A percentile compares a stretch with the other conserved stretches of the same genome.
phyloP scores from a whole-genome alignment of 1,140 invertebrate species.

The Tetraneura akinire region DNA sequence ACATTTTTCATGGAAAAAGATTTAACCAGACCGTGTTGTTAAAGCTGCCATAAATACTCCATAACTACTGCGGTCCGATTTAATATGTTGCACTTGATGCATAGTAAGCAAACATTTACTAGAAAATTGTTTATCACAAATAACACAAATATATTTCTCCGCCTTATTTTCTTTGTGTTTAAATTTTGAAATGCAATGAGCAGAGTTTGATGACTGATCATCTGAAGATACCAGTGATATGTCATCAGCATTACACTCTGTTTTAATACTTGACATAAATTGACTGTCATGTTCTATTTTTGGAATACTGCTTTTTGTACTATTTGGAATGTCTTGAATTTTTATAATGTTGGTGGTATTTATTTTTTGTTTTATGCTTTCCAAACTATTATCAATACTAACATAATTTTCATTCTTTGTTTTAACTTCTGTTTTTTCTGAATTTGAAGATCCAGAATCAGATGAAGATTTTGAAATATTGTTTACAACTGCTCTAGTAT shows the following conservation, averaged over 20 bases:
- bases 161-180: background rate
- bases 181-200: background rate
- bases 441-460: background rate
- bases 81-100: constrained; percentile 39
- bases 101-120: constrained; percentile 35
- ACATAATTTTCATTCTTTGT: background rate
- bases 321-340: constrained; percentile 29
- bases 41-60: constrained; percentile 37
- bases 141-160: constrained; percentile 23
- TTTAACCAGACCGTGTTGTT: background rate
- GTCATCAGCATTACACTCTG: constrained; percentile 12
- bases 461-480: constrained; percentile 6
- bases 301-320: constrained; percentile 26
- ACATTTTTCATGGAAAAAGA: background rate
- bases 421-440: background rate
- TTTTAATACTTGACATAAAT: background rate
- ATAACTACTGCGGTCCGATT: constrained; percentile 30
- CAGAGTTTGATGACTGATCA: background rate
- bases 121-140: constrained; percentile 28
- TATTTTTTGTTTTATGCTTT: background rate
- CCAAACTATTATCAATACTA: background rate
- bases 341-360: background rate
- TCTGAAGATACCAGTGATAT: background rate
- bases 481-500: constrained; percentile 15
- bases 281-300: background rate